phyloP scores from a whole-genome alignment of 2,797 vertebrate species.

The Lutjanus argentimaculatus region DNA sequence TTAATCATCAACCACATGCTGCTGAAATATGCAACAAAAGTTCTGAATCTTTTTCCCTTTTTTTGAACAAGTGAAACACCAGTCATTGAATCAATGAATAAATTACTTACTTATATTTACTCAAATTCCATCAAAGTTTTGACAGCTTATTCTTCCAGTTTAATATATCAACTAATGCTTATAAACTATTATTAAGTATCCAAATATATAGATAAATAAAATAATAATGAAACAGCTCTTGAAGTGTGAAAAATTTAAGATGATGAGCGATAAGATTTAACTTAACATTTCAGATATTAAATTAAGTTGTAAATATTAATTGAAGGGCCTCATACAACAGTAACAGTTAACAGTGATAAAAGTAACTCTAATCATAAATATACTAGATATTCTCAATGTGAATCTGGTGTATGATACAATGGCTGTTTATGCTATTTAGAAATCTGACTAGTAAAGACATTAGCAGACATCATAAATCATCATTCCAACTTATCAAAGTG shows the following conservation, averaged over 20 bases:
- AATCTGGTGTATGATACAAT: background rate
- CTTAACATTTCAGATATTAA: background rate
- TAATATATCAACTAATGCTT: background rate
- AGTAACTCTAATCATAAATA: background rate
- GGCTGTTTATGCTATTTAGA: background rate
- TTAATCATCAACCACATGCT: constrained; percentile 42
- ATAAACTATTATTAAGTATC: no score
- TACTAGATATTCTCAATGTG: background rate
- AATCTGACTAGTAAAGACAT: background rate
- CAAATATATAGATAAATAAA: no score
- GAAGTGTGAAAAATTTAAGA: background rate
- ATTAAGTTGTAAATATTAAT: background rate
- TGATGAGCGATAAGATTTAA: background rate
- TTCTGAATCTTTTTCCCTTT: constrained; percentile 5
- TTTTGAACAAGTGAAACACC: background rate
- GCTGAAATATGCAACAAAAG: constrained; percentile 11
- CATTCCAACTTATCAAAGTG: background rate
- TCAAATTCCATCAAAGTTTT: background rate
- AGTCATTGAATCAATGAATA: background rate
- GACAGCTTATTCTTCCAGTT: background rate
- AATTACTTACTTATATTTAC: background rate
- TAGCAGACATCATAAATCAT: background rate
- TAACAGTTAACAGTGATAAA: background rate
- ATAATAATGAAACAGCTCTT: background rate
- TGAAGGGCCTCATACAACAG: background rate